Base-by-base conservation (phyloP, 2,113 vertebrate species). In the Alethe castanea region DNA sequence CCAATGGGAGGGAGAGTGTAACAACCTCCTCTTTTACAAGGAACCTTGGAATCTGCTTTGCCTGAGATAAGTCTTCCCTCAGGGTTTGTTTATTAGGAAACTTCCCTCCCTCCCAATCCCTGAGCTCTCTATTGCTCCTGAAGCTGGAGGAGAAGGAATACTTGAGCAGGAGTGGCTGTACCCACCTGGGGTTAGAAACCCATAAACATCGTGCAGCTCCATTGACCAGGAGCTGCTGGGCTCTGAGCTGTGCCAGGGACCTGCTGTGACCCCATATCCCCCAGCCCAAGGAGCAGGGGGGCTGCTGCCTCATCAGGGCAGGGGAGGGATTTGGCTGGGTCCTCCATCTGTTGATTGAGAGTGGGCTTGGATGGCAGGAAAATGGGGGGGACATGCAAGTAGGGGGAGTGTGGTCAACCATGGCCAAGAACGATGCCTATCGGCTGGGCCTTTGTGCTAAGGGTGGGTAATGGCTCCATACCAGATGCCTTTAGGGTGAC, bases 401-500 rank as follows among this genome's bases (percentile, higher is more conserved):
- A 19, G 61, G 38, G 57, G 36, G 57, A 71, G 88, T 70, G 88
- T 86, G 42, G 86, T 93, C 94, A 93, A 71, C 62, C 93, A 52
- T 96, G 96, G 96, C 92, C 81, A 73, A 54, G 90, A 64, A 40
- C 33, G 96, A 97, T 97, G 88, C 25, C 89, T 95, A 97, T 97
- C 91, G 0, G 22, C 33, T 56, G 62, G 62, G 70, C 38, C 69
- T 85, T 9, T 42, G 3, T 4, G 1, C 78, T 52, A 86, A 45
- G 78, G 67, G 81, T 54, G 47, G 81, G 73, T 90, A 78, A 90
- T 91, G 80, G 84, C 74, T 61, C 5, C 0, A n/a, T 81, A 70
- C 94, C 92, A 92, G 87, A 94, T 97, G 94, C 95, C 95, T 94
- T 76, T 76, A 81, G 96, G 94, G 96, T 91, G 92, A 83, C 74